Evolutionary conservation across 1,140 invertebrate species (phyloP), one percentile per base, ranked within the genome.

Genomic region (Formica selysi): DNA sequence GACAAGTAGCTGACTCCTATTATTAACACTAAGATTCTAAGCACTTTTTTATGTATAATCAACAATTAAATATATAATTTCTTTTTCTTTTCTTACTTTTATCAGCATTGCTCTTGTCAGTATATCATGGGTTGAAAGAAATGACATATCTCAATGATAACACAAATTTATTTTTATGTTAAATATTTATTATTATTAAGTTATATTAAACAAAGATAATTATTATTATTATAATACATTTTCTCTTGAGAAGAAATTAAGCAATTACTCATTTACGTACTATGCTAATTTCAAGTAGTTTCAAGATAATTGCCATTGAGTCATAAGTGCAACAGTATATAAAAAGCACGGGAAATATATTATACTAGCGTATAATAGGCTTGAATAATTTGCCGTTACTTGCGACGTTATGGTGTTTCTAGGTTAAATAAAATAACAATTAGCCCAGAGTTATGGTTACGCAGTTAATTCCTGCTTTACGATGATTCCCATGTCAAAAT

Each of bases 381-480:
- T 76, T 32, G 57, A 41, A 76, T 76, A 76, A 64, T 32, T 26
- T 29, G 57, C 73, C 36, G 26, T 76, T 61, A 57, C 32, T 38
- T 11, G n/a, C 29, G n/a, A 29, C 3, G 73, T 32, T 62, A 16
- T 29, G 13, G 3, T 64, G 38, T 76, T 76, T 76, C 57, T 64
- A 76, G 74, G 38, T 19, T 64, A 76, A 64, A 76, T 76, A 76
- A 64, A 76, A 44, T 64, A 76, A 16, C 64, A 76, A 76, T 76
- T 76, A 76, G 74, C 57, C 10, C 38, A 44, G 11, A 16, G 36
- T 61, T 61, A 61, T 16, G 57, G 57, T 76, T 76, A n/a, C 62
- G 16, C 26, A 64, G 57, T 62, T 32, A 32, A 16, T 36, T 76
- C 36, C 38, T 16, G 38, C 61, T 19, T 38, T 26, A 19, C 57